Evolutionary conservation across 1,140 invertebrate genomes (phyloP).

Genomic region (Sitophilus oryzae): DNA sequence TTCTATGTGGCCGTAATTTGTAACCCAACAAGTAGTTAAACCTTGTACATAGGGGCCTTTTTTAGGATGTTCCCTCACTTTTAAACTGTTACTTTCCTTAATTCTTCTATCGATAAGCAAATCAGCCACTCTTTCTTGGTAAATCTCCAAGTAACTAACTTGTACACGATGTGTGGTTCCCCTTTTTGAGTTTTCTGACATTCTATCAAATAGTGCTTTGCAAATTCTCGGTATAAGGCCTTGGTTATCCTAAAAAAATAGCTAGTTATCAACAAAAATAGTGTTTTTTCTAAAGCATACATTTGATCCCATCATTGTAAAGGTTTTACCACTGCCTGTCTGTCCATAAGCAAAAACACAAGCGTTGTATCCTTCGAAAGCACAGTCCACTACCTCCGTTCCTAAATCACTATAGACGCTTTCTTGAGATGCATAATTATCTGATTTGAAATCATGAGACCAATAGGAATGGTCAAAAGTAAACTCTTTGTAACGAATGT

Average conservation of each 20-base stretch:
- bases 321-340: conserved; percentile 95
- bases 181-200: conserved; percentile 70
- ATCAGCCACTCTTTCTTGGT: conserved; percentile 79
- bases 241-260: conserved; percentile 60
- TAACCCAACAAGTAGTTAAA: conserved; percentile 78
- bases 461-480: conserved; percentile 92
- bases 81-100: conserved; percentile 45
- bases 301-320: conserved; percentile 94
- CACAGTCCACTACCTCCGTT: conserved; percentile 85
- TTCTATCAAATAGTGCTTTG: conserved; percentile 66
- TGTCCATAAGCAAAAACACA: conserved; percentile 94
- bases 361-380: conserved; percentile 95
- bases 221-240: conserved; percentile 86
- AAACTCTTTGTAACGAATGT: conserved; percentile 71
- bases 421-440: conserved; percentile 75
- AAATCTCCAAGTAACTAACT: conserved; percentile 79
- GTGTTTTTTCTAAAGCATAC: conserved; percentile 44
- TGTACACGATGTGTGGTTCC: conserved; percentile 78
- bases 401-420: conserved; percentile 84
- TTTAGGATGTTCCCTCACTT: conserved; percentile 79
- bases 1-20: conserved; percentile 78
- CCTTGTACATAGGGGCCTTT: conserved; percentile 87
- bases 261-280: conserved; percentile 7
- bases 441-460: conserved; percentile 68
- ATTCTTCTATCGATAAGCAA: conserved; percentile 49